Evolutionary conservation across 2,888 invertebrate genomes (phyloP).

Genomic region (Elgonia sp.): DNA sequence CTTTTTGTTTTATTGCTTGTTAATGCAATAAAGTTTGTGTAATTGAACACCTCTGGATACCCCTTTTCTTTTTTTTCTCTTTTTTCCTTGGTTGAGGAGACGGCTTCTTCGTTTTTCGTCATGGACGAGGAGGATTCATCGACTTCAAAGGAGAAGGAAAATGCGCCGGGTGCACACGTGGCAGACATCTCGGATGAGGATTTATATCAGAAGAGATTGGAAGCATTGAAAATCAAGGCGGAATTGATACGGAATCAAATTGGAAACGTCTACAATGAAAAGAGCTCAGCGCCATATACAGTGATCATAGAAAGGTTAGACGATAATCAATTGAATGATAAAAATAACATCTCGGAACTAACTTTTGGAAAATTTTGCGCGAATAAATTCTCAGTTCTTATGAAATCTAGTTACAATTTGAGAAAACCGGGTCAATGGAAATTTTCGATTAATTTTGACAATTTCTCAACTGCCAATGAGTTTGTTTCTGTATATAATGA

Average conservation of each 20-base stretch:
- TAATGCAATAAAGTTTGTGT: too few relatives aligned
- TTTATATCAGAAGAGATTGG: neutral
- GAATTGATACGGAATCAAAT: neutral
- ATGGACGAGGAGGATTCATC: too few relatives aligned
- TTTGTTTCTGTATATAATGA: neutral
- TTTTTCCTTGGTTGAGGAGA: too few relatives aligned
- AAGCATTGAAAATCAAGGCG: neutral
- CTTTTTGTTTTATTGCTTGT: too few relatives aligned
- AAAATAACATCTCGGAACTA: neutral
- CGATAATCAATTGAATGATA: neutral
- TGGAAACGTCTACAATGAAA: neutral
- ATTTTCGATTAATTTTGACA: constrained; percentile 2
- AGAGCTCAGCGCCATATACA: neutral
- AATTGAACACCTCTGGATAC: too few relatives aligned
- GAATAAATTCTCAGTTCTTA: neutral
- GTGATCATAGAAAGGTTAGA: constrained; percentile 13
- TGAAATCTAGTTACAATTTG: constrained; percentile 7
- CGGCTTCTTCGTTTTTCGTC: too few relatives aligned
- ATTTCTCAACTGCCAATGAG: neutral
- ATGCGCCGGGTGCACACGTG: too few relatives aligned
- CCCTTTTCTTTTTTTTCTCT: too few relatives aligned
- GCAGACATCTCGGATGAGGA: neutral
- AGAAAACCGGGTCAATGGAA: constrained; percentile 20
- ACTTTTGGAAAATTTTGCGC: constrained; percentile 12
- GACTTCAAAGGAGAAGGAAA: too few relatives aligned